A percentile compares a stretch with the other conserved stretches of the same genome.
phyloP scores from a whole-genome alignment of 2,888 invertebrate species.

The Drosophila anomelani region DNA sequence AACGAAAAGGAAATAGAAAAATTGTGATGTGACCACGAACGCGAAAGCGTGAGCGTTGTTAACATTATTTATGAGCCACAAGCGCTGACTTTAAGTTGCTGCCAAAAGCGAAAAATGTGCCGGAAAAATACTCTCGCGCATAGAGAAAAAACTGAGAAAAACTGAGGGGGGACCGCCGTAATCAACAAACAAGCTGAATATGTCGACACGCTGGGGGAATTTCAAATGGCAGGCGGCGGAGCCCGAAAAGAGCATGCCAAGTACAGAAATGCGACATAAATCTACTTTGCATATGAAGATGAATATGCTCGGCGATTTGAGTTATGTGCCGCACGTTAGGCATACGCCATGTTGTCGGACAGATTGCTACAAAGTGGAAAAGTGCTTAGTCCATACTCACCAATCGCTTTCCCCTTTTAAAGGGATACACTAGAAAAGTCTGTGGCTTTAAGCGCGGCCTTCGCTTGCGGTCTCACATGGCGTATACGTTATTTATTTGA shows the following conservation, averaged over 20 bases:
- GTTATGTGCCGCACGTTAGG: conserved; percentile 49
- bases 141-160: neutral
- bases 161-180: conserved; percentile 1
- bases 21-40: conserved; percentile 14
- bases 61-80: conserved; percentile 31
- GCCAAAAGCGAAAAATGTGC: conserved; percentile 11
- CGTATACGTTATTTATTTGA: conserved; percentile 29
- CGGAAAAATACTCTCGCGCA: conserved; percentile 3
- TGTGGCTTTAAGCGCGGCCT: conserved; percentile 2
- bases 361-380: conserved; percentile 38
- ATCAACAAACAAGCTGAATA: conserved; percentile 43
- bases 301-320: conserved; percentile 56
- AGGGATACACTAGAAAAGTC: conserved; percentile 9
- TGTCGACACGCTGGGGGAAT: conserved; percentile 46
- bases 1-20: conserved; percentile 1
- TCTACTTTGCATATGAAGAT: conserved; percentile 61
- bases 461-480: conserved; percentile 22
- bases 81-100: conserved; percentile 22
- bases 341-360: conserved; percentile 55
- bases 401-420: conserved; percentile 6
- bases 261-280: conserved; percentile 54
- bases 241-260: conserved; percentile 14
- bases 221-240: conserved; percentile 21
- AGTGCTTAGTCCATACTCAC: conserved; percentile 22
- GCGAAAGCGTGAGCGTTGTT: conserved; percentile 9